Evolutionary conservation across 92 coral and sea anemone species (phyloP), one percentile per base, ranked within the genome.

Genomic region (Zoanthus sansibaricus): DNA sequence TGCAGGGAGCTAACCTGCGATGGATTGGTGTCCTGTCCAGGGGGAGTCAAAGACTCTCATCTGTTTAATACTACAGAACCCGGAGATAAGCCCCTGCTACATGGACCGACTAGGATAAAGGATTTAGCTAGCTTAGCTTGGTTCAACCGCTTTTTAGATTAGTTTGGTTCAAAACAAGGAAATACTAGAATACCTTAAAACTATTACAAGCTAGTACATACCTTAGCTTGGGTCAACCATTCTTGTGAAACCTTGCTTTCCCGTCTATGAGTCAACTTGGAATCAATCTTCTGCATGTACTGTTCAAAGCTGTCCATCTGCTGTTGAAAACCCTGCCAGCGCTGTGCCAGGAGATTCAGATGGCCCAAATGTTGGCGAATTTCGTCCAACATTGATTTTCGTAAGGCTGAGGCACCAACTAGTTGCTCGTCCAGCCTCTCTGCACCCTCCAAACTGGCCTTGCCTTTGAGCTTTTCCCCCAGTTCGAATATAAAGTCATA

Each of bases 221-320:
- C 98, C 98, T 95, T 94, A 18, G 93, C 96, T 72, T 95, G 98
- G 59, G 88, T 91, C 94, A 97, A 67, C 97, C 99, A 97, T 83
- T 97, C 97, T 71, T 93, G 95, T 6, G 98, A 92, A 51, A 97
- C 82, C 49, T 93, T 83, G 80, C 93, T 95, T 30, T 93, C 95
- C 73, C 83, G 94, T 2, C 92, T 93, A 31, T 71, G 92, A 66
- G 77, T 89, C 92, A 95, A 77, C 31, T 91, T 91, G 32, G 93
- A 92, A 79, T 97, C 99, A 14, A 94, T 95, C 48, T 83, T 92
- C 52, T 97, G 93, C 97, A 97, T 95, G 86, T 95, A 97, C 85
- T 94, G 92, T 31, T 86, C 95, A 88, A 97, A 91, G 78, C 83
- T 89, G 77, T 95, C 93, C 94, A 97, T 92, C 83, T 95, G 95